Evolutionary conservation across 2,888 invertebrate genomes (phyloP).

Genomic region (Nymphalis urticae): DNA sequence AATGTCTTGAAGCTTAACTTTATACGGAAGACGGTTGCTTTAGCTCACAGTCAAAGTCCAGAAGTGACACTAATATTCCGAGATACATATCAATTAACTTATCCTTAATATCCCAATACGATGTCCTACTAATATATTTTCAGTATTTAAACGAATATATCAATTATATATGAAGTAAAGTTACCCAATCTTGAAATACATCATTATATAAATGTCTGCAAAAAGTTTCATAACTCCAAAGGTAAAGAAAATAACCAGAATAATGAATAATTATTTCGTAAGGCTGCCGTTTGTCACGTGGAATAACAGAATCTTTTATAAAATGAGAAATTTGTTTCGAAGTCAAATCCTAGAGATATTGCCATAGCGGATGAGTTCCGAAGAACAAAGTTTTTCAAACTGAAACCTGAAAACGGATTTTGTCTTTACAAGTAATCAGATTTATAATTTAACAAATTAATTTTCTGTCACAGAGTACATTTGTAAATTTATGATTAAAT

Average conservation of each 20-base stretch:
- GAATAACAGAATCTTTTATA: not conserved
- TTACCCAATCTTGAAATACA: too few relatives aligned
- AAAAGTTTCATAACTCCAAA: not conserved
- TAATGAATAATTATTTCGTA: not conserved
- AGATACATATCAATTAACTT: too few relatives aligned
- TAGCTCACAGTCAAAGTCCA: too few relatives aligned
- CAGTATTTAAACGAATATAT: too few relatives aligned
- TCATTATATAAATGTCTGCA: not conserved
- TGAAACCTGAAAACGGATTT: not conserved
- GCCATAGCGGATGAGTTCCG: not conserved
- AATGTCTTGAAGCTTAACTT: too few relatives aligned
- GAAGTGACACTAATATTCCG: too few relatives aligned
- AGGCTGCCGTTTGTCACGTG: not conserved
- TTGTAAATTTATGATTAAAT: not conserved
- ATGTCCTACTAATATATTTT: too few relatives aligned
- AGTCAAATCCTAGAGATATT: not conserved
- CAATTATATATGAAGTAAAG: too few relatives aligned
- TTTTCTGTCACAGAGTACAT: not conserved
- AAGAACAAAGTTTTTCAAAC: not conserved
- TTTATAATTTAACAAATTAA: not conserved
- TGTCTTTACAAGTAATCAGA: conserved; percentile 1
- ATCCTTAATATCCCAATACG: too few relatives aligned
- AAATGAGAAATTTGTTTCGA: not conserved
- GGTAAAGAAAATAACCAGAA: not conserved
- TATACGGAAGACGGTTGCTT: too few relatives aligned